These are phyloP conservation scores for Acanthurus lineatus DNA, from an alignment of 2,797 vertebrate genomes.

Conservation along the genomic window DNA sequence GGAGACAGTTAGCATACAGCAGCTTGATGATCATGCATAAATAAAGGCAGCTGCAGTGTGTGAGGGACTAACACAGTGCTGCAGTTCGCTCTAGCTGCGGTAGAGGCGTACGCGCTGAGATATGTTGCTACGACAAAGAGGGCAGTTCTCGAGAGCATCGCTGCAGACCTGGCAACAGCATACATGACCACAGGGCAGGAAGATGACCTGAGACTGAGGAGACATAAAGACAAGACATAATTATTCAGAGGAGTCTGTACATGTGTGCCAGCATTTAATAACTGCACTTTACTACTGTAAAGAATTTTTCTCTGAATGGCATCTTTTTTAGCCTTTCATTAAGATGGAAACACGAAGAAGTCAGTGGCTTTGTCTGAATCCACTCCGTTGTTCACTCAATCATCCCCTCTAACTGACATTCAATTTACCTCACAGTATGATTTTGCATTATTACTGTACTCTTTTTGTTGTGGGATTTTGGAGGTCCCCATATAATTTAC, in stretches of 20 bases:
- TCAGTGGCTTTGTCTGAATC: too few species aligned
- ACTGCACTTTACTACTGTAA: too few species aligned
- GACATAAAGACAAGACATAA: not conserved
- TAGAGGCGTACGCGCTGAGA: constrained; percentile 84
- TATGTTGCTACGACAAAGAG: constrained; percentile 90
- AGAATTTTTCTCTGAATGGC: too few species aligned
- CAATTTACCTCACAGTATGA: too few species aligned
- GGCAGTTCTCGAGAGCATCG: constrained; percentile 87
- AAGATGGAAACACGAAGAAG: too few species aligned
- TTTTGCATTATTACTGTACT: too few species aligned
- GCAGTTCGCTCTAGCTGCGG: constrained; percentile 54
- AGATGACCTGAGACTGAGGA: constrained; percentile 91
- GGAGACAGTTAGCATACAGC: constrained; percentile 15
- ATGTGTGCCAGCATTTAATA: not conserved
- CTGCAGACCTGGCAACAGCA: constrained; percentile 94
- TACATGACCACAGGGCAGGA: constrained; percentile 94
- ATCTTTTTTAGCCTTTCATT: too few species aligned
- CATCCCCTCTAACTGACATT: too few species aligned
- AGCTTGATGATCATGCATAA: constrained; percentile 54
- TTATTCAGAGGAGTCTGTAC: not conserved
- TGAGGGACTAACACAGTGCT: constrained; percentile 6
- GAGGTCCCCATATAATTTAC: too few species aligned
- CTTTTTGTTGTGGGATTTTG: too few species aligned
- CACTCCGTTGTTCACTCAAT: too few species aligned
- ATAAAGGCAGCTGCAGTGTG: not conserved